Evolutionary conservation across 2,797 vertebrate species (phyloP).

Genomic region (Pipistrellus nathusii): DNA sequence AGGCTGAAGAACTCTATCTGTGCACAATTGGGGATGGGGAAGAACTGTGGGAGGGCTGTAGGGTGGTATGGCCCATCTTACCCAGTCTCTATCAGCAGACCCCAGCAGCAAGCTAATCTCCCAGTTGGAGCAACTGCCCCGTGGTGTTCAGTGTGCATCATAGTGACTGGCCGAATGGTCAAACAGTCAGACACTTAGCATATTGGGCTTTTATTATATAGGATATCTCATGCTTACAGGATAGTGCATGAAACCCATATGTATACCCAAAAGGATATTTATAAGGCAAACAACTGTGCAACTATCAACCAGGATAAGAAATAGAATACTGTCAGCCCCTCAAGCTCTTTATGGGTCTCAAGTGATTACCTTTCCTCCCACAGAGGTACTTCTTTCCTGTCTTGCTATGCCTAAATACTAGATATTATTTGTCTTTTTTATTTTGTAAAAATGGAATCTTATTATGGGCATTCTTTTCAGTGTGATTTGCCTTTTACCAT

Average conservation of each 20-base stretch:
- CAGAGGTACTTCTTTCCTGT: neutral
- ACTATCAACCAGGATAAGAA: neutral
- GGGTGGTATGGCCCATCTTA: accelerated
- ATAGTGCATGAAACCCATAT: neutral
- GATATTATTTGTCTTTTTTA: neutral
- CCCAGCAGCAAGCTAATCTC: too few relatives aligned
- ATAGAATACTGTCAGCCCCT: neutral
- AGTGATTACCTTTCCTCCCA: neutral
- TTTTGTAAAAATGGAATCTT: neutral
- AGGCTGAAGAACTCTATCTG: too few relatives aligned
- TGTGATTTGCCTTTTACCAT: neutral
- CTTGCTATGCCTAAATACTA: neutral
- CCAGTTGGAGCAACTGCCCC: too few relatives aligned
- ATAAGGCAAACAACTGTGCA: neutral
- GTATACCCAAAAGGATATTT: neutral
- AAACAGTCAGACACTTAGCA: too few relatives aligned
- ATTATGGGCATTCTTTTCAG: neutral
- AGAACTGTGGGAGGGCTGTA: too few relatives aligned
- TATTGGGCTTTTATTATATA: too few relatives aligned
- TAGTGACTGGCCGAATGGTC: too few relatives aligned
- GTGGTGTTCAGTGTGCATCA: too few relatives aligned
- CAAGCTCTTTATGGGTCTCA: neutral
- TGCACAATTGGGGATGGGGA: too few relatives aligned
- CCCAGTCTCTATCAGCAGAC: too few relatives aligned
- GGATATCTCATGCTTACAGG: neutral